Evolutionary conservation across 1,140 invertebrate genomes (phyloP), one percentile per base, ranked within the genome.

Genomic region (Gryllus bimaculatus): DNA sequence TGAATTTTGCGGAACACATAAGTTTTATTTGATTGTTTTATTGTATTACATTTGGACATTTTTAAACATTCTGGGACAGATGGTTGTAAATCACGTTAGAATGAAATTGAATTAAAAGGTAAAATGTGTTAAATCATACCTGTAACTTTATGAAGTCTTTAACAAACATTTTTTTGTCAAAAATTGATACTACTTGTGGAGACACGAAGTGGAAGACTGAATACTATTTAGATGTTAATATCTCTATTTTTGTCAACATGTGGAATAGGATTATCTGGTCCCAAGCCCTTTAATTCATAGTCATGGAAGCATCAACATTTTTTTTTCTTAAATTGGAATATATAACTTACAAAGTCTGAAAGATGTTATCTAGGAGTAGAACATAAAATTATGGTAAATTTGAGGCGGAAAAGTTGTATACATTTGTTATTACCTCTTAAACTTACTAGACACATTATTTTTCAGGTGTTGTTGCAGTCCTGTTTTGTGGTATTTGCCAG

Each of bases 401-500:
- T 77, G 7, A 8, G 47, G 2, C 48, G 47, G 8, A n/a, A 18
- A 47, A 47, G 48, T 47, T 77, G n/a, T 39, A n/a, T 18, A 1
- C 75, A 76, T n/a, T n/a, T n/a, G n/a, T 26, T 20, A 20, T 48
- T 47, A 13, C 76, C 13, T 47, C 3, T 15, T 5, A n/a, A 6
- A 47, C 39, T 78, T 79, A 26, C 13, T 39, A 39, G 26, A 5
- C 26, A 39, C 5, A 18, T 78, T 7, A 13, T 74, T 74, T 79
- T 88, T 73, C 86, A 95, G 95, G 95, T 78, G 95, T 98, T 49
- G 96, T 98, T 18, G 95, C 98, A 80, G 97, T 99, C 0, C 85
- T 99, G 76, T 99, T 99, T 86, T 99, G 98, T 88, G 98, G 98
- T 47, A 99, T 99, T 82, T 98, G 96, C 83, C 98, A 99, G 88